Percentiles rank a stretch among this genome's conserved stretches.
Evolutionary conservation across 2,113 vertebrate species (phyloP).

Genomic region (Bos javanicus): DNA sequence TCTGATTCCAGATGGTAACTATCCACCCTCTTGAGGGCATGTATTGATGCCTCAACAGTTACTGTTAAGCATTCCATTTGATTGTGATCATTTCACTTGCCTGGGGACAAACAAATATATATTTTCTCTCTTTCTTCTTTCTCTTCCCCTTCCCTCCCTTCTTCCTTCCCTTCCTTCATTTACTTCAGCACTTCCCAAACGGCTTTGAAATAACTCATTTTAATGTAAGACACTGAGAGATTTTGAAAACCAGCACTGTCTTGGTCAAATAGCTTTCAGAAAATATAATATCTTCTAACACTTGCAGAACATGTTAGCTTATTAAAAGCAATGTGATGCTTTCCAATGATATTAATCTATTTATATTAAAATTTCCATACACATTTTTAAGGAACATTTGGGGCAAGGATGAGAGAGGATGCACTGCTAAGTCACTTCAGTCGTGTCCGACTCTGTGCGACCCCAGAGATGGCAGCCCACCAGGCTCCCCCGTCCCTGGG

Average conservation of each 20-base stretch:
- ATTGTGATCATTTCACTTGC: not conserved
- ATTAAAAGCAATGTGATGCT: not conserved
- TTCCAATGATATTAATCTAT: not conserved
- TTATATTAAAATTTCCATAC: not conserved
- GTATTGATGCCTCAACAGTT: not conserved
- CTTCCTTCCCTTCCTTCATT: not conserved
- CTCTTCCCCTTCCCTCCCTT: not conserved
- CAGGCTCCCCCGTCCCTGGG: no score
- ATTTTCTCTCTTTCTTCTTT: not conserved
- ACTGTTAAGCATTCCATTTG: not conserved
- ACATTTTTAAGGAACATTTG: not conserved
- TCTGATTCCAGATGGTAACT: not conserved
- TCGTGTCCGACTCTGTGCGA: no score
- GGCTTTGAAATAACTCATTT: not conserved
- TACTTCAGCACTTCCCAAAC: not conserved
- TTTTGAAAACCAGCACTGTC: not conserved
- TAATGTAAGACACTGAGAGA: not conserved
- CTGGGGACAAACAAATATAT: not conserved
- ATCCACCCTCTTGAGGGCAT: not conserved
- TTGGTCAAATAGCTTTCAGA: not conserved
- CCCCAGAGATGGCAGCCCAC: no score
- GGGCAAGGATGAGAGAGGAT: not conserved
- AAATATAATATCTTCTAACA: not conserved
- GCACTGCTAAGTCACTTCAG: not conserved
- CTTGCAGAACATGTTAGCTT: not conserved